These are phyloP conservation scores for Triplophysa dalaica DNA, from an alignment of 2,113 vertebrate genomes.

Conservation along the genomic window DNA sequence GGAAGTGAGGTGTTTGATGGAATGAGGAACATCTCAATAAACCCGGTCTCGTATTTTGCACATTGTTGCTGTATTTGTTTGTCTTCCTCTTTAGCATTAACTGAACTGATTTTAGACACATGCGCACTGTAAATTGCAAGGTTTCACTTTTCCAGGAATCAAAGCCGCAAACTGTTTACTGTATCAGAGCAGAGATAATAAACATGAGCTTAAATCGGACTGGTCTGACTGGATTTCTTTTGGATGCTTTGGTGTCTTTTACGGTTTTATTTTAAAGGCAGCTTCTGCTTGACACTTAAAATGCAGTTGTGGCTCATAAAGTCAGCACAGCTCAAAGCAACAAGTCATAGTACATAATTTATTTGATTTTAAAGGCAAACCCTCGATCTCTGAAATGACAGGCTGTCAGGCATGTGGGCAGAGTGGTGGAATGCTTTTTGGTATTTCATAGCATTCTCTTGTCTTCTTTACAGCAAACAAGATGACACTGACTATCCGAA, in stretches of 20 bases:
- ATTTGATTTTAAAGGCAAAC: conserved; percentile 35
- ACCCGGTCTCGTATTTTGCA: neutral
- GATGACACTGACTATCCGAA: neutral
- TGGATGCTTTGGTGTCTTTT: conserved; percentile 33
- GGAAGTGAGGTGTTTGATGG: conserved; percentile 7
- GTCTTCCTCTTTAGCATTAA: neutral
- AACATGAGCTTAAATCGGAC: conserved; percentile 27
- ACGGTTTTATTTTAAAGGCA: conserved; percentile 36
- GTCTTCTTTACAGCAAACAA: conserved; percentile 1
- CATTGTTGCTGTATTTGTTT: conserved; percentile 5
- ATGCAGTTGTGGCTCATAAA: conserved; percentile 42
- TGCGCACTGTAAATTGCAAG: neutral
- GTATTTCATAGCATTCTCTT: neutral
- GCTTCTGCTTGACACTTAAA: conserved; percentile 37
- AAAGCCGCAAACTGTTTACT: conserved; percentile 18
- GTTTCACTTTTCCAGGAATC: conserved; percentile 17
- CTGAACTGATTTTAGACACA: conserved; percentile 31
- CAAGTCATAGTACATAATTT: conserved; percentile 19
- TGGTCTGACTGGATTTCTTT: conserved; percentile 6
- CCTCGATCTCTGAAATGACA: conserved; percentile 23
- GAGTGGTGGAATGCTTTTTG: neutral
- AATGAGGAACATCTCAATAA: conserved; percentile 26
- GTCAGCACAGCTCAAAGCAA: conserved; percentile 30
- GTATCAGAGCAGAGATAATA: conserved; percentile 34
- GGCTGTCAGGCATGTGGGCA: conserved; percentile 14